Evolutionary conservation across 2,113 vertebrate species (phyloP).

Genomic region (Benitochromis conjunctus): DNA sequence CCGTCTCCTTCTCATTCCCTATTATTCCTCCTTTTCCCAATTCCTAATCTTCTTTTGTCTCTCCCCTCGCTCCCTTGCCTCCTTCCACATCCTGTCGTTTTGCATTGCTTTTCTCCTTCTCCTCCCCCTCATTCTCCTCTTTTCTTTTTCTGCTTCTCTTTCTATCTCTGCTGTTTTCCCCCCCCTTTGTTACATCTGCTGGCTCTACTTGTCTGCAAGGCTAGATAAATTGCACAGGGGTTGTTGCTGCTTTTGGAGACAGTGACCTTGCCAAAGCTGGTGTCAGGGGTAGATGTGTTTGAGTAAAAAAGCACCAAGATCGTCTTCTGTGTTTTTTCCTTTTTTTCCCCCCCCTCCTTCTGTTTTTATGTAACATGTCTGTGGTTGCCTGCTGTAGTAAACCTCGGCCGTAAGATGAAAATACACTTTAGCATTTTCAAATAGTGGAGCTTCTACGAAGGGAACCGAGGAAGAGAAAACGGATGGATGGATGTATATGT

Average conservation of each 20-base stretch:
- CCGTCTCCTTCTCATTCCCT: slow-evolving; percentile 41
- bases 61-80: neutral
- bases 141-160: slow-evolving; percentile 19
- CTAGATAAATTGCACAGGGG: neutral
- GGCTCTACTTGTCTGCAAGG: slow-evolving; percentile 17
- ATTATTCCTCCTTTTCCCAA: slow-evolving; percentile 17
- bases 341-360: neutral
- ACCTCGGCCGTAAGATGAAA: slow-evolving; percentile 12
- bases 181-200: slow-evolving; percentile 60
- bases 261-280: slow-evolving; percentile 59
- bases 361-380: slow-evolving; percentile 51
- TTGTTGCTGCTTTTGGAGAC: slow-evolving; percentile 19
- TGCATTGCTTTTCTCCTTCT: slow-evolving; percentile 1
- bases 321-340: neutral
- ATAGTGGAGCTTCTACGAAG: neutral
- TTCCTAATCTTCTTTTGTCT: slow-evolving; percentile 29
- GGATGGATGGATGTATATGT: slow-evolving; percentile 20
- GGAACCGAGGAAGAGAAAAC: neutral
- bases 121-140: slow-evolving; percentile 3
- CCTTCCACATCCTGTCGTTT: slow-evolving; percentile 26
- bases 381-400: slow-evolving; percentile 3
- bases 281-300: slow-evolving; percentile 2
- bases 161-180: neutral
- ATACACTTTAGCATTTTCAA: slow-evolving; percentile 15
- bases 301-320: slow-evolving; percentile 33